Evolutionary conservation across 2,888 invertebrate genomes (phyloP).

Genomic region (Conus canariensis): DNA sequence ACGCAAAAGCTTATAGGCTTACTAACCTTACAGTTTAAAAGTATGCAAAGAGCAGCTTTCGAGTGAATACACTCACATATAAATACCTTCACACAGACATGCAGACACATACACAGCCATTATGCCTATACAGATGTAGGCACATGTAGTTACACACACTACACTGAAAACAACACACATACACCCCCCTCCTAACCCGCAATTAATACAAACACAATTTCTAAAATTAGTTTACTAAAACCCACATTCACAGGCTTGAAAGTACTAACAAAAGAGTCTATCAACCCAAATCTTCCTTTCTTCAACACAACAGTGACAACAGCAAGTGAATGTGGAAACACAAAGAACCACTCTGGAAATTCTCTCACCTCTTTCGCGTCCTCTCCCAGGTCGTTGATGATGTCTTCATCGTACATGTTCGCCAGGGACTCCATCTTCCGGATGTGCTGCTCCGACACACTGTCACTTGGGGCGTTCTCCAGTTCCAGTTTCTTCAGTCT

Average conservation of each 20-base stretch:
- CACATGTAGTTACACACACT: neutral
- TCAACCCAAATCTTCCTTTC: no score
- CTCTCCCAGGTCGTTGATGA: slow-evolving; percentile 52
- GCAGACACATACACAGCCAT: no score
- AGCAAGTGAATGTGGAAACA: no score
- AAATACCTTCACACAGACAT: no score
- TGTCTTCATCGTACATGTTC: slow-evolving; percentile 54
- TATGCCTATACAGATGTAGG: no score
- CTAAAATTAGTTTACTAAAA: neutral
- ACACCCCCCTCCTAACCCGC: neutral
- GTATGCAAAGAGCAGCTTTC: no score
- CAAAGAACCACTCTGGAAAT: neutral
- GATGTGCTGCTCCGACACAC: neutral
- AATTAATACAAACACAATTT: no score
- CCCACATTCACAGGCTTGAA: neutral
- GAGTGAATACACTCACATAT: no score
- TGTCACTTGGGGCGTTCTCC: neutral
- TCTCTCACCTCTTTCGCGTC: slow-evolving; percentile 45
- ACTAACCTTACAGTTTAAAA: no score
- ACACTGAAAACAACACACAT: neutral
- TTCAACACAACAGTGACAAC: no score
- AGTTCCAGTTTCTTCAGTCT: slow-evolving; percentile 18
- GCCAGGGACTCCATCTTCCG: slow-evolving; percentile 43
- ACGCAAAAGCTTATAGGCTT: no score
- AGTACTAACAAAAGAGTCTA: no score